These are phyloP conservation scores for Crotalus viridis DNA, from an alignment of 2,113 vertebrate species.

Conservation along the genomic window DNA sequence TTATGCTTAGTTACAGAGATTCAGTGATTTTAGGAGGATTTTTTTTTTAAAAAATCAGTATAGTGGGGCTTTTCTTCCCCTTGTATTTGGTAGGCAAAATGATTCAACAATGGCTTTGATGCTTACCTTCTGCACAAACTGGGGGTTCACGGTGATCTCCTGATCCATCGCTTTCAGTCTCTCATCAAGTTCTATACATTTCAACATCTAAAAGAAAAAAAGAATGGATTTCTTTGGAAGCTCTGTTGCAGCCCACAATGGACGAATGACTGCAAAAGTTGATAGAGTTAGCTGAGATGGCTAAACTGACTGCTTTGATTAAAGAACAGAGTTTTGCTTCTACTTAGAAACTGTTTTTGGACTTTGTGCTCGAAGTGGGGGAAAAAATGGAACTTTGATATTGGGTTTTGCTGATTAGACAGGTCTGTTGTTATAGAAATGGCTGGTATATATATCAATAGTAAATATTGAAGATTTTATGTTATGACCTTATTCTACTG, in stretches of 20 bases:
- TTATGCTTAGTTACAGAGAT: background rate
- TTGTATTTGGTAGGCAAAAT: background rate
- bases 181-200: constrained; percentile 98
- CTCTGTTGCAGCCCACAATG: background rate
- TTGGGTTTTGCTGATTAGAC: background rate
- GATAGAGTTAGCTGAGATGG: background rate
- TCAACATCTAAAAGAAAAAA: constrained; percentile 86
- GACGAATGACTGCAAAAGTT: background rate
- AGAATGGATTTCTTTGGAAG: background rate
- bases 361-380: background rate
- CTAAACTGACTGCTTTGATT: background rate
- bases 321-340: background rate
- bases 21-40: background rate
- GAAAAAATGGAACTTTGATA: background rate
- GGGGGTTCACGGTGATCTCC: constrained; percentile 99
- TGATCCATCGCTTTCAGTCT: constrained; percentile 99
- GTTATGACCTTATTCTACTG: background rate
- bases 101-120: background rate
- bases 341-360: background rate
- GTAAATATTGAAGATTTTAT: background rate
- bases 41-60: no score
- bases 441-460: background rate
- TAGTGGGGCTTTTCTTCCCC: background rate
- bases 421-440: background rate
- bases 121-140: constrained; percentile 98